Conservation (phyloP, 64 coral and sea anemone species). For the Anthopleura sola region DNA sequence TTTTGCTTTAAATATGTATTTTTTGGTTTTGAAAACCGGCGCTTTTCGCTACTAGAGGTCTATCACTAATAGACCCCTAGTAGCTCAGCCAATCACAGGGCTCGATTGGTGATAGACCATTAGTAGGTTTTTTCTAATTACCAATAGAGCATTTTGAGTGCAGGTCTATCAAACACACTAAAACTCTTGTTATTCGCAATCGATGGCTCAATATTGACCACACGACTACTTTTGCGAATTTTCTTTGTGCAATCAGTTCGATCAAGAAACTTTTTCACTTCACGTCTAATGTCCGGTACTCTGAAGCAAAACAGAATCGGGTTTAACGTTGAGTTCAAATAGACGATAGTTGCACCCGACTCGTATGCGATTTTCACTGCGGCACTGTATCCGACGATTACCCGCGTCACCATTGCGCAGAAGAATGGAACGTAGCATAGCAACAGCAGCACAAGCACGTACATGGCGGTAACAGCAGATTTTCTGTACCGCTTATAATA, state of each 20-base stretch:
- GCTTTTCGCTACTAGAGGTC: too few species aligned
- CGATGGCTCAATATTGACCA: neutral
- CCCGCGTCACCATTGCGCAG: conserved; percentile 29
- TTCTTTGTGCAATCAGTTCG: neutral
- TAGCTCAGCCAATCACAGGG: too few species aligned
- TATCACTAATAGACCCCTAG: too few species aligned
- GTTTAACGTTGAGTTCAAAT: conserved; percentile 53
- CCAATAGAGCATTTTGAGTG: neutral
- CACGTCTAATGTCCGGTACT: conserved; percentile 42
- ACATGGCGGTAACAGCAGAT: conserved; percentile 39
- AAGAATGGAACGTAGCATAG: conserved; percentile 51
- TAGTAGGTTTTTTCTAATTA: neutral
- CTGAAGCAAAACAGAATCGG: conserved; percentile 38
- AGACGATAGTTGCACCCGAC: conserved; percentile 43
- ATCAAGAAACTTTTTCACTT: neutral
- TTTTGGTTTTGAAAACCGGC: too few species aligned
- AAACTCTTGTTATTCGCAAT: neutral
- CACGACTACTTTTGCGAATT: neutral
- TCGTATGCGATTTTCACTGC: conserved; percentile 50
- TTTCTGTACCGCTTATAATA: conserved; percentile 48
- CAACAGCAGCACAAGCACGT: conserved; percentile 24
- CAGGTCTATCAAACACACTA: neutral
- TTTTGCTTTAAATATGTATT: too few species aligned
- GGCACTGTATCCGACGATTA: conserved; percentile 25
- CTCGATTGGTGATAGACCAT: too few species aligned